A percentile compares a stretch with the other conserved stretches of the same genome.
Evolutionary conservation across 1,140 invertebrate genomes (phyloP).

Genomic region (Thaumatotibia leucotreta): DNA sequence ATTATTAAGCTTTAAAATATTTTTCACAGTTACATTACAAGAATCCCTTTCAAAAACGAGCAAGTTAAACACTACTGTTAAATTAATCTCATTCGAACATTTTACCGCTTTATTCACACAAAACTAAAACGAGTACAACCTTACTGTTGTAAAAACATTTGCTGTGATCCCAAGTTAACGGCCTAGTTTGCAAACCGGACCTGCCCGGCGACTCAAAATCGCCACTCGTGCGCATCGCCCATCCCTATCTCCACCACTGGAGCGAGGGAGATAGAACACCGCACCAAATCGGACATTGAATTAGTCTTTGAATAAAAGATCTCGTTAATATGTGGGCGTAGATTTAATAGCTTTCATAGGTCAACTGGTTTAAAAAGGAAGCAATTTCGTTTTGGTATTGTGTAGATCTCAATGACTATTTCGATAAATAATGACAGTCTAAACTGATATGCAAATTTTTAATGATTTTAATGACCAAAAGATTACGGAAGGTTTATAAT

Average conservation of each 20-base stretch:
- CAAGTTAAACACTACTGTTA: no score
- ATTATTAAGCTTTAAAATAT: no score
- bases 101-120: no score
- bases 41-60: no score
- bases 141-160: neutral
- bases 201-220: neutral
- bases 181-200: slow-evolving; percentile 12
- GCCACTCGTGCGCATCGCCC: slow-evolving; percentile 6
- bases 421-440: neutral
- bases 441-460: neutral
- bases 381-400: neutral
- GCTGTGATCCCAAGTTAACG: neutral
- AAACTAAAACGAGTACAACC: neutral
- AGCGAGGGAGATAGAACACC: neutral
- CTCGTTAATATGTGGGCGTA: neutral
- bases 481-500: neutral
- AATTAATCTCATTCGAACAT: no score
- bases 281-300: neutral
- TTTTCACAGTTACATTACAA: no score
- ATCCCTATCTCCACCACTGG: neutral
- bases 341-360: neutral
- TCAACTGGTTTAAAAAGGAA: neutral
- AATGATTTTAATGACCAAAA: neutral
- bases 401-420: no score
- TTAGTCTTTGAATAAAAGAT: neutral